Percentiles rank a stretch among this genome's conserved stretches.
phyloP scores from a whole-genome alignment of 2,797 vertebrate species.

The Xenopus petersii region DNA sequence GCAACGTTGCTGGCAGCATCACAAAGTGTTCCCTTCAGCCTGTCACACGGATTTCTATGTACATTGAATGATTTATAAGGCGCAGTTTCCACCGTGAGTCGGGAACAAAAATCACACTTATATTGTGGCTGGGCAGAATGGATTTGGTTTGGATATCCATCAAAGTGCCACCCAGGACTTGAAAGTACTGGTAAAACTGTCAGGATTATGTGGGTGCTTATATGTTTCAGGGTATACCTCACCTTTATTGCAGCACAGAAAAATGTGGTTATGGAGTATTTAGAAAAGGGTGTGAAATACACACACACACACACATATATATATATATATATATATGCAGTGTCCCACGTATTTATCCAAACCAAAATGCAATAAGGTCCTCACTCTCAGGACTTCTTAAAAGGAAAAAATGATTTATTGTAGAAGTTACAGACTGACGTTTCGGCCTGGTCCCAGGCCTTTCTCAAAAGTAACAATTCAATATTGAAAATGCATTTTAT shows the following conservation, averaged over 20 bases:
- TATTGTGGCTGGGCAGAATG: slow-evolving; percentile 47
- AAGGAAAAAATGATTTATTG: no score
- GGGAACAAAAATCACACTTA: slow-evolving; percentile 53
- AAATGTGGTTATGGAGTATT: slow-evolving; percentile 36
- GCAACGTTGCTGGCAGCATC: slow-evolving; percentile 36
- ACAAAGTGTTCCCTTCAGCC: slow-evolving; percentile 47
- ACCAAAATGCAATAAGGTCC: no score
- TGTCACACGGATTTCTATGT: slow-evolving; percentile 51
- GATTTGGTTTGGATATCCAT: slow-evolving; percentile 54
- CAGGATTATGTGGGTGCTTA: slow-evolving; percentile 8
- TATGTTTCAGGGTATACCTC: slow-evolving; percentile 43
- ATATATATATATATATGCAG: no score
- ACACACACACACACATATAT: no score
- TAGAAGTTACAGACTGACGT: no score
- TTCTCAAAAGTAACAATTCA: no score
- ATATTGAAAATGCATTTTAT: no score
- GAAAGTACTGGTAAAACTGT: slow-evolving; percentile 42
- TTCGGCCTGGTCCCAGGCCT: no score
- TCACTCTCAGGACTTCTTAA: no score
- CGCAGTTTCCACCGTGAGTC: slow-evolving; percentile 42
- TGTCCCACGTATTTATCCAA: no score
- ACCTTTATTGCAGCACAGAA: slow-evolving; percentile 15
- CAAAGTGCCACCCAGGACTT: slow-evolving; percentile 51
- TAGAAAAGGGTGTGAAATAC: slow-evolving; percentile 19
- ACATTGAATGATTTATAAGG: slow-evolving; percentile 51